Evolutionary conservation across 2,113 vertebrate species (phyloP).

Genomic region (Rhabdomys dilectus): DNA sequence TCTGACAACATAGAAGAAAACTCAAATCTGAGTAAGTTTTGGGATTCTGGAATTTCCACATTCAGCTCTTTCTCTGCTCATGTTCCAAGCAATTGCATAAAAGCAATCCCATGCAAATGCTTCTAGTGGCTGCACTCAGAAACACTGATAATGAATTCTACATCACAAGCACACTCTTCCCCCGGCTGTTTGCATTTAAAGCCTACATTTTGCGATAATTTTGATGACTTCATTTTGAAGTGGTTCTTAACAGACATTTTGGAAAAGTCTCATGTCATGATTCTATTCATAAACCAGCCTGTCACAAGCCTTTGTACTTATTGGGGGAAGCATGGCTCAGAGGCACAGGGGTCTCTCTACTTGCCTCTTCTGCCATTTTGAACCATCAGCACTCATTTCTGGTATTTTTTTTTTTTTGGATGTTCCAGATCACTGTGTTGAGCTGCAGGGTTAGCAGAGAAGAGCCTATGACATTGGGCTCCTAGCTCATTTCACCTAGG

Average conservation of each 20-base stretch:
- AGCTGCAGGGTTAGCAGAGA: neutral
- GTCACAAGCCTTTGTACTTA: slow-evolving; percentile 35
- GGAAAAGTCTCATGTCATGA: slow-evolving; percentile 75
- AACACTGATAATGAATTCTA: slow-evolving; percentile 74
- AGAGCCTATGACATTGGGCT: neutral
- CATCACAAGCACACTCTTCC: slow-evolving; percentile 60
- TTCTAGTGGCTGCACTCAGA: slow-evolving; percentile 55
- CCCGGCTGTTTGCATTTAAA: slow-evolving; percentile 76
- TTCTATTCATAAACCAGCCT: slow-evolving; percentile 79
- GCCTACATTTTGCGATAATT: slow-evolving; percentile 77
- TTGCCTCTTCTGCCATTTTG: neutral
- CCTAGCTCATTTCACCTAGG: too few relatives aligned
- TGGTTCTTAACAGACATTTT: slow-evolving; percentile 77
- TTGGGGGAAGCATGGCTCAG: neutral
- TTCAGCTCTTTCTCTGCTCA: slow-evolving; percentile 58
- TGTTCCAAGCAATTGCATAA: slow-evolving; percentile 63
- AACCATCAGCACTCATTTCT: neutral
- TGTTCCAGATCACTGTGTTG: neutral
- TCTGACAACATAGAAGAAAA: slow-evolving; percentile 18
- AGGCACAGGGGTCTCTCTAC: neutral
- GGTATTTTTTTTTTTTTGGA: neutral
- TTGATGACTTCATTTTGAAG: slow-evolving; percentile 82
- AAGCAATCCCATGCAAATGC: slow-evolving; percentile 66
- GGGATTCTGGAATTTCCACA: slow-evolving; percentile 57
- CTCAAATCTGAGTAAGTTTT: neutral